A percentile compares a stretch with the other conserved stretches of the same genome.
Conservation (phyloP, 2,797 vertebrate species). For the Glossophaga mutica region DNA sequence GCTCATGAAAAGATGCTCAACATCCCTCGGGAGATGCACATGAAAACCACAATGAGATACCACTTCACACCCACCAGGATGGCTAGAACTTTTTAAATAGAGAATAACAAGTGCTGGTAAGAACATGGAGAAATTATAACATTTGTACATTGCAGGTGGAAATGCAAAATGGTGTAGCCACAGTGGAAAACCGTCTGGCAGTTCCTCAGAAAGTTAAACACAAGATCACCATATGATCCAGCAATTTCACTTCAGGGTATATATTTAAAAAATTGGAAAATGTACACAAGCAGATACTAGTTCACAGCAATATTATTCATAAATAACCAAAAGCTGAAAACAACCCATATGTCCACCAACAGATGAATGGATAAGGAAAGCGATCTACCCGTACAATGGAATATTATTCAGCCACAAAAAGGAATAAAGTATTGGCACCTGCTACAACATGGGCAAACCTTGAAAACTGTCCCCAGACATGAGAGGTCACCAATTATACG, state of each 20-base stretch:
- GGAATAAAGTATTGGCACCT: background rate
- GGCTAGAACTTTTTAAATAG: background rate
- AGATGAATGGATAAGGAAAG: background rate
- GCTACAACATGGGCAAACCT: background rate
- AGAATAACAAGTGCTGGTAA: background rate
- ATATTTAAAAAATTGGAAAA: background rate
- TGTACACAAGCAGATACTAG: background rate
- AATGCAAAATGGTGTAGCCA: background rate
- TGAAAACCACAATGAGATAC: background rate
- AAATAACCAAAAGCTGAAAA: background rate
- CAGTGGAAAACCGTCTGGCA: background rate
- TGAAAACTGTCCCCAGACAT: background rate
- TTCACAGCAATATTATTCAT: background rate
- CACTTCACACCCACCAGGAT: background rate
- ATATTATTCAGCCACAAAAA: background rate
- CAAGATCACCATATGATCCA: background rate
- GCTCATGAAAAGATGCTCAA: background rate
- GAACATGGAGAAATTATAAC: background rate
- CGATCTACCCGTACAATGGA: background rate
- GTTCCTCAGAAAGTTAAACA: background rate
- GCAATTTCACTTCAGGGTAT: no score
- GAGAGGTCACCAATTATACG: background rate
- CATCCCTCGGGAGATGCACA: background rate
- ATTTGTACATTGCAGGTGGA: no score
- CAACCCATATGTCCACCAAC: background rate